Evolutionary conservation across 2,797 vertebrate species (phyloP), one percentile per base, ranked within the genome.

Genomic region (Danionella dracula): DNA sequence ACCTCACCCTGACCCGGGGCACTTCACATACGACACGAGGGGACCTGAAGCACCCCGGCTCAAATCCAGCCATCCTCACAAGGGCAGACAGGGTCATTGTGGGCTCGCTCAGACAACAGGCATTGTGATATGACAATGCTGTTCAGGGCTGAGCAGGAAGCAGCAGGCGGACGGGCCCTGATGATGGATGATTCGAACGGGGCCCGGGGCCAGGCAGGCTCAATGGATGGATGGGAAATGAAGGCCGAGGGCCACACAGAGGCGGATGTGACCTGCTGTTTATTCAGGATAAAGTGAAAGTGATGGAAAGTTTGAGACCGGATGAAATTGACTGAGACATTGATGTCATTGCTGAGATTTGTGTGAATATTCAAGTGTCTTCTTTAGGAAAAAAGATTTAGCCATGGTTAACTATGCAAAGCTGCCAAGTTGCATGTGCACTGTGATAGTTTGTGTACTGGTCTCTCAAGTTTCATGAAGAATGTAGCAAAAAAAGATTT

Each of bases 201-300:
- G 53, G 58, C n/a, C n/a, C n/a, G n/a, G n/a, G n/a, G n/a, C n/a
- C n/a, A n/a, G n/a, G n/a, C n/a, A n/a, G n/a, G n/a, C 55, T 81
- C 84, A 85, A 87, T 84, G 71, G 78, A 38, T 62, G 6, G 81
- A 76, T 85, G 83, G 86, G 84, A 87, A 85, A 79, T 51, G 9
- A 54, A 58, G 40, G 9, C 10, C 60, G 8, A 46, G 2, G 75
- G 72, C 76, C 78, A 81, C 86, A 79, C 78, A 78, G 76, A 53
- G 85, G 73, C 81, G 85, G 86, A 90, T 85, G 80, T 83, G 77
- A 82, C 23, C 23, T 27, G 72, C 67, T 81, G 79, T 85, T 85
- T 83, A 77, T 69, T 76, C 11, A 15, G 41, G 77, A 77, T 72
- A 68, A 62, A 70, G 48, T 65, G 68, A 73, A 73, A 60, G 71